These are phyloP conservation scores for Ormia ochracea DNA, from an alignment of 2,888 invertebrate species.

Conservation along the genomic window DNA sequence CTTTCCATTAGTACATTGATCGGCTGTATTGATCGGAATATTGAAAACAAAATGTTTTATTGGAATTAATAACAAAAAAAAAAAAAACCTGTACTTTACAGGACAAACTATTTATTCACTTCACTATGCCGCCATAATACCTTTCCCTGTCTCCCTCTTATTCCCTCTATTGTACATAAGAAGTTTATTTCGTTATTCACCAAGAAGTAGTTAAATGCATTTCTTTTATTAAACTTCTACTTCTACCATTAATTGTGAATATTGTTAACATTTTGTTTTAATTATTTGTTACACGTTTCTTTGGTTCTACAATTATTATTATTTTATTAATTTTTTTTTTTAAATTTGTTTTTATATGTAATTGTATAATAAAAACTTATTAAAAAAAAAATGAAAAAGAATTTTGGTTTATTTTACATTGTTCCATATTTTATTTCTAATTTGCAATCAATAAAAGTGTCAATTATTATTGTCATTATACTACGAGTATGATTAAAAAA, in stretches of 20 bases:
- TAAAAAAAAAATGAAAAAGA: conserved; percentile 47
- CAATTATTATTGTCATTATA: conserved; percentile 61
- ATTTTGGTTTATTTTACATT: neutral
- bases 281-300: conserved; percentile 5
- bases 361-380: conserved; percentile 38
- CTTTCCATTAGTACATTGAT: no score
- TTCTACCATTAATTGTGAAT: conserved; percentile 41
- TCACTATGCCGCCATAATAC: no score
- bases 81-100: no score
- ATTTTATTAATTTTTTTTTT: neutral
- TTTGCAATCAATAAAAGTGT: conserved; percentile 60
- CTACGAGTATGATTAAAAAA: conserved; percentile 56
- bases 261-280: conserved; percentile 47
- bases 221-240: neutral
- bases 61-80: no score
- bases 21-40: no score
- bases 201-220: neutral
- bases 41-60: no score
- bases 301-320: no score
- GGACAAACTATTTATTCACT: no score
- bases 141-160: no score
- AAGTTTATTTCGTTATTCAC: neutral
- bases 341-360: neutral
- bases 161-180: no score
- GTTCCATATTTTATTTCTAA: neutral